Evolutionary conservation across 2,113 vertebrate species (phyloP), one percentile per base, ranked within the genome.

Genomic region (Trichomycterus rosablanca): DNA sequence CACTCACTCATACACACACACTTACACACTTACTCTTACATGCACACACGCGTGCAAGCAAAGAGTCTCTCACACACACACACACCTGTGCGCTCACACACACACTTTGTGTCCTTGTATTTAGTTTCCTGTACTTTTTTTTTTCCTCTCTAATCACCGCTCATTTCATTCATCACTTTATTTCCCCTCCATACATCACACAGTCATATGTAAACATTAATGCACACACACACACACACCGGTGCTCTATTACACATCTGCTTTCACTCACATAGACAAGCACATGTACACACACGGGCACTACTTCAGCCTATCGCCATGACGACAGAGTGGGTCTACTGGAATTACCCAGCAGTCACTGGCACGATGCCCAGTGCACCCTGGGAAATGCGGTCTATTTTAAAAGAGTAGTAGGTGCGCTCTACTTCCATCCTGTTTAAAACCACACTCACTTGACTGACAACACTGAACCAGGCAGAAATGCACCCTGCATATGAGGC

Each of bases 31-130:
- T n/a, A n/a, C n/a, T n/a, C 30, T 5, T 9, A 32, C 48, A 63
- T 15, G 45, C 35, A 30, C 35, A 61, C 44, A 67, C 39, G 14
- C 34, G 7, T 12, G 14, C 34, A 35, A 8, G 14, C 9, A 10
- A 8, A 35, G 9, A 35, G 9, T 11, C 4, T 11, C 4, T 2
- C 5, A 35, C 37, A 40, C 37, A 40, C 12, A 40, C 37, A 40
- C 37, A 40, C 37, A 40, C 37, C 2, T 5, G 14, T 14, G 15
- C 26, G 7, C 26, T 4, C 26, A 30, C 26, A 59, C 48, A 40
- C 52, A 16, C 24, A 54, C 78, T 77, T 66, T 82, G 75, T 67
- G 77, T 78, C 65, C 74, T 77, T 58, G 68, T 73, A n/a, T n/a
- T n/a, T n/a, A n/a, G n/a, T 79, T 78, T 40, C 63, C 66, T 76